phyloP scores from a whole-genome alignment of 2,888 invertebrate genomes.

The Cheilosia variabilis region DNA sequence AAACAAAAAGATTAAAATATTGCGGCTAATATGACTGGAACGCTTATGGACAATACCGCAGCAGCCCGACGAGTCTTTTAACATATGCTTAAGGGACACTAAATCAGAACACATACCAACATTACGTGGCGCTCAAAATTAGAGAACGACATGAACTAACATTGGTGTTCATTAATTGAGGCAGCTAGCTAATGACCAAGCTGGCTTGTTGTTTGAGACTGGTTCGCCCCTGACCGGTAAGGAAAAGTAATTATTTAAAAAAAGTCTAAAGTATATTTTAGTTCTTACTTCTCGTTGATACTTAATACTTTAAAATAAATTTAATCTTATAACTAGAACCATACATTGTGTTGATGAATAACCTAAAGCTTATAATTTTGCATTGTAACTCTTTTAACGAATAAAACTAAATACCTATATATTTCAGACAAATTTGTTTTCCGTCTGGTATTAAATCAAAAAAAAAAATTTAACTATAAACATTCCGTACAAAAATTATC shows the following conservation, averaged over 20 bases:
- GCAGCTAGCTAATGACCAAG: no score
- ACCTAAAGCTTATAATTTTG: slow-evolving; percentile 54
- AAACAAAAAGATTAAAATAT: no score
- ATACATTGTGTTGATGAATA: slow-evolving; percentile 40
- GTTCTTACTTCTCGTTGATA: slow-evolving; percentile 42
- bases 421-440: slow-evolving; percentile 36
- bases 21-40: no score
- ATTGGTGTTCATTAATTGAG: no score
- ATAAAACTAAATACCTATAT: slow-evolving; percentile 30
- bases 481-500: slow-evolving; percentile 70
- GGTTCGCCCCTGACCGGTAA: neutral
- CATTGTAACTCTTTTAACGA: slow-evolving; percentile 48
- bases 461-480: slow-evolving; percentile 65
- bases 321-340: slow-evolving; percentile 42
- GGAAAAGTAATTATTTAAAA: slow-evolving; percentile 12
- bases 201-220: no score
- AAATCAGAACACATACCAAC: no score
- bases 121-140: no score
- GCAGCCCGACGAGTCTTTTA: no score
- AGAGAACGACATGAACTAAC: no score
- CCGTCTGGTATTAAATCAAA: slow-evolving; percentile 27
- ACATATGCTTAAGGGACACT: no score
- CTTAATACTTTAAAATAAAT: slow-evolving; percentile 32
- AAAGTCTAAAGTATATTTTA: slow-evolving; percentile 60
- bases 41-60: no score